phyloP scores from a whole-genome alignment of 2,797 vertebrate species.

The Gymnodraco acuticeps region DNA sequence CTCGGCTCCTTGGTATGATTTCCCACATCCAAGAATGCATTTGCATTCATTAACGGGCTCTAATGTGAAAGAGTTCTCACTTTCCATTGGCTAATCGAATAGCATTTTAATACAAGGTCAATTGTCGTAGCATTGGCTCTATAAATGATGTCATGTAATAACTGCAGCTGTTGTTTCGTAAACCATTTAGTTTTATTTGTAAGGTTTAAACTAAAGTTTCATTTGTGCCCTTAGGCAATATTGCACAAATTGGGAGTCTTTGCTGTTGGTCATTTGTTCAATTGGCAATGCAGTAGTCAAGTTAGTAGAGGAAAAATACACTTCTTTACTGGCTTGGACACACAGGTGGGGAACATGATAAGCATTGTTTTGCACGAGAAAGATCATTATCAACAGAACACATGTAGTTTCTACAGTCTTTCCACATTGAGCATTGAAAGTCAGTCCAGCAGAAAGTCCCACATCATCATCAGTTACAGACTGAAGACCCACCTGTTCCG shows the following conservation, averaged over 20 bases:
- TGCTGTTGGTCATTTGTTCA: constrained; percentile 66
- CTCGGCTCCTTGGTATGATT: constrained; percentile 31
- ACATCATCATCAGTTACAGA: no score
- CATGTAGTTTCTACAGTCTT: constrained; percentile 14
- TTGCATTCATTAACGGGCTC: constrained; percentile 16
- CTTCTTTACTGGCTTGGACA: constrained; percentile 48
- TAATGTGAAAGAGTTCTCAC: not conserved
- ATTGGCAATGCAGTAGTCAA: constrained; percentile 64
- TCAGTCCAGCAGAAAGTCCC: not conserved
- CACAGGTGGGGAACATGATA: constrained; percentile 50
- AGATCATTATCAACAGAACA: constrained; percentile 40
- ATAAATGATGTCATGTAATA: constrained; percentile 73
- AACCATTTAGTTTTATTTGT: constrained; percentile 44
- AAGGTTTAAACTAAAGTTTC: constrained; percentile 62
- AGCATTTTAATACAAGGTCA: constrained; percentile 33
- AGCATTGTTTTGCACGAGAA: constrained; percentile 39
- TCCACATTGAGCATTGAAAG: constrained; percentile 9
- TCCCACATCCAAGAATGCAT: constrained; percentile 33
- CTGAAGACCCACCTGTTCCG: no score
- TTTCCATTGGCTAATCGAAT: constrained; percentile 25
- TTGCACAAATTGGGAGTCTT: constrained; percentile 48
- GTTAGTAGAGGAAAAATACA: constrained; percentile 61
- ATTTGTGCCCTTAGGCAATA: constrained; percentile 59
- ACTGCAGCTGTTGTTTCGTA: constrained; percentile 65
- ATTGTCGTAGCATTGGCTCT: constrained; percentile 30